Evolutionary conservation across 2,888 invertebrate genomes (phyloP), one percentile per base, ranked within the genome.

Genomic region (Eristalis pertinax): DNA sequence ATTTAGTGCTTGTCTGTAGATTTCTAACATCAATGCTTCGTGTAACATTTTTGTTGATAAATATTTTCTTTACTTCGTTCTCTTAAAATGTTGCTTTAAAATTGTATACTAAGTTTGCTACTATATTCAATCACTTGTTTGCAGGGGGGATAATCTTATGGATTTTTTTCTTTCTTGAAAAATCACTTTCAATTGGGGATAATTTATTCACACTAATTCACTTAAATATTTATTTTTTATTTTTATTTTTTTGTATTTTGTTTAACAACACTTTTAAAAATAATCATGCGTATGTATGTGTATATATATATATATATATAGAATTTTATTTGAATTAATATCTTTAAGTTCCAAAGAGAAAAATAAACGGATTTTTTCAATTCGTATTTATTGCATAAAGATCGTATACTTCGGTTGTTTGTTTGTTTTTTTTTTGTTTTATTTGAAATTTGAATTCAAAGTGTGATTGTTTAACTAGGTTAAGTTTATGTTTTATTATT

Each of bases 1-100:
- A 90, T 92, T 92, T 41, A 92, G 90, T 89, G 92, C 92, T 91
- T 92, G 92, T 90, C 92, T 92, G 91, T 92, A 92, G 89, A 92
- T 92, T 89, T 92, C 92, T 85, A 92, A 90, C 92, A 92, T 92
- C 89, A 92, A 88, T 82, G 92, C 92, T 91, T 92, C 92, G 91
- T 92, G 92, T 89, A 92, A 90, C 92, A 92, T 92, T 90, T 88
- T 90, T 88, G 63, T 80, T 76, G 43, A 63, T 75, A 19, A 35
- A 65, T 77, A 69, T 56, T 58, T 41, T 26, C 4, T 41, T 80
- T 35, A 84, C 89, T 89, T 84, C 73, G 79, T 73, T 86, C 82
- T 77, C 82, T 26, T 85, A 60, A 60, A 60, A 60, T 60, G 24
- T 67, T 60, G 38, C 63, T 82, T 82, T 43, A 73, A 74, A 68